Base-by-base conservation (phyloP, 2,888 invertebrate genomes). In the Taphrorychus bicolor region DNA sequence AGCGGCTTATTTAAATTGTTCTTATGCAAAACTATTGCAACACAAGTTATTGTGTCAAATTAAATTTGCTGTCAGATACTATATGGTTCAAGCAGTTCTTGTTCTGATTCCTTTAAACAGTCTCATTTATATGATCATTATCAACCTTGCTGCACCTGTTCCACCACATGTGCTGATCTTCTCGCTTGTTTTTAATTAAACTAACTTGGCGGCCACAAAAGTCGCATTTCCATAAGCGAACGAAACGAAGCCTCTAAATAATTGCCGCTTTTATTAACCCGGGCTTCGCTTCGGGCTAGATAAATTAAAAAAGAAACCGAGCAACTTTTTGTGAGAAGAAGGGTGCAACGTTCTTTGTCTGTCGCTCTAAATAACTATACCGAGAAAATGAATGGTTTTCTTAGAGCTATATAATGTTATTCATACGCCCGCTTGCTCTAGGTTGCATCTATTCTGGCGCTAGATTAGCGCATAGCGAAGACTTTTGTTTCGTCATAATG, bases 281-380 rank as follows among this genome's bases (percentile, higher is more conserved):
- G 23, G 11, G 54, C 54, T 24, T 54, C 14, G 54, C 54, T 18
- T n/a, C 45, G 45, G 17, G 45, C 45, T 14, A 24, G 54, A 19
- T 54, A 54, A 54, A 54, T 54, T 54, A 54, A 54, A 54, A 45
- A 45, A 45, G 45, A 45, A 45, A 14, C 45, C 45, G 45, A 16
- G 16, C 45, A 45, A 45, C 16, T 45, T 54, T 54, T 54, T 32
- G 24, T 16, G 2, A 51, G 51, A n/a, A n/a, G n/a, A 54, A 54
- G 16, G n/a, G 54, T 54, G 5, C 54, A 54, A 54, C 54, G 54
- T n/a, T 54, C 32, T 18, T 32, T 32, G 32, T 32, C 54, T 32
- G 16, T 14, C 11, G 23, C 17, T 17, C 16, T 54, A 54, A 51
- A 51, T 51, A 51, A 51, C 16, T 32, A 32, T 32, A 32, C 45